phyloP scores from a whole-genome alignment of 2,797 vertebrate genomes.

The Schizothorax lantsangensis region DNA sequence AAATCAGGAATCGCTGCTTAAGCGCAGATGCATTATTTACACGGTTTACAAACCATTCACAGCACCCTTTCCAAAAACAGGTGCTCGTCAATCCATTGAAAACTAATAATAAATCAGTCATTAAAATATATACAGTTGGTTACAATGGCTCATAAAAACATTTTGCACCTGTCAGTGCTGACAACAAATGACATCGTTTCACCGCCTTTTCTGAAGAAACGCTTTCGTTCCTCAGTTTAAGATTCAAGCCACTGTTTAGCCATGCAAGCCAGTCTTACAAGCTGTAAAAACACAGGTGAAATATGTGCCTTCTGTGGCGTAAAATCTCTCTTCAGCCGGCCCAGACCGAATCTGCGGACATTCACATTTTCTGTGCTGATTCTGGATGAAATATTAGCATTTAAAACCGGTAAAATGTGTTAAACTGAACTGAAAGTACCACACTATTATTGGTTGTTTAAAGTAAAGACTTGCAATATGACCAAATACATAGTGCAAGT shows the following conservation, averaged over 20 bases:
- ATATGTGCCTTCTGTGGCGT: slow-evolving; percentile 10
- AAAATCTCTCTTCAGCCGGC: background rate
- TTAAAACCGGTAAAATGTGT: background rate
- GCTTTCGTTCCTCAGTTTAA: slow-evolving; percentile 71
- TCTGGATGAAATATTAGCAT: background rate
- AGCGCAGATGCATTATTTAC: slow-evolving; percentile 65
- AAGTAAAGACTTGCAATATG: background rate
- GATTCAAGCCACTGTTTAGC: slow-evolving; percentile 74
- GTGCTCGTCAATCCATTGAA: slow-evolving; percentile 50
- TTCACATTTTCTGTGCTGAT: slow-evolving; percentile 1
- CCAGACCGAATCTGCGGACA: background rate
- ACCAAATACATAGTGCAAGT: background rate
- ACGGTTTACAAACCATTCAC: slow-evolving; percentile 78
- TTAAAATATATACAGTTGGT: slow-evolving; percentile 52
- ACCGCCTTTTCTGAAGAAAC: slow-evolving; percentile 58
- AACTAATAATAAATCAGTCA: slow-evolving; percentile 69
- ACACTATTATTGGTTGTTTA: background rate
- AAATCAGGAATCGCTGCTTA: slow-evolving; percentile 60
- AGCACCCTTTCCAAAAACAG: slow-evolving; percentile 68
- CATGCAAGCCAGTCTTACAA: slow-evolving; percentile 74
- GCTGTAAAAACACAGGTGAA: slow-evolving; percentile 49
- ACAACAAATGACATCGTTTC: slow-evolving; percentile 43
- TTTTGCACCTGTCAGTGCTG: slow-evolving; percentile 38
- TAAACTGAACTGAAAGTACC: background rate
- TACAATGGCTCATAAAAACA: slow-evolving; percentile 65